Evolutionary conservation across 2,888 invertebrate species (phyloP), one percentile per base, ranked within the genome.

Genomic region (Trachelus tabidus): DNA sequence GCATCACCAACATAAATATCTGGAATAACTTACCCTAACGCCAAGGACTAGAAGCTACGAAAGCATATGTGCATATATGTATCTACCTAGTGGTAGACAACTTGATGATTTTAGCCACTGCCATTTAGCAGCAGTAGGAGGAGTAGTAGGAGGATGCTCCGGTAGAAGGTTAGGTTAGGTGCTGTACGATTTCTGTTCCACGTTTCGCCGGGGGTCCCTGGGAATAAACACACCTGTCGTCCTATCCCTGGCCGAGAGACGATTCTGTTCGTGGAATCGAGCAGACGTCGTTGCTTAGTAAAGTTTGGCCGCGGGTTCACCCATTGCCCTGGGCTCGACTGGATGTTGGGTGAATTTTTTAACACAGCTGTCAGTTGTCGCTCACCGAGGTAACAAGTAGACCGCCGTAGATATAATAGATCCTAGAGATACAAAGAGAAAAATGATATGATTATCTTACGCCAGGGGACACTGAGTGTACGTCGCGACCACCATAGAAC

Each of bases 131-230:
- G 56, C 15, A 40, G 40, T 15, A 40, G 69, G 69, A 69, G 71
- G 23, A 71, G 69, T 12, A 23, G 33, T 34, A 34, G 71, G 71
- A 31, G 71, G 33, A 71, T 71, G 71, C 34, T 31, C 33, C 71
- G 12, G 71, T 12, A 34, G 34, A 71, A 71, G 71, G 71, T 71
- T 71, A 75, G 83, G 83, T 83, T 83, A 82, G 85, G 83, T 83
- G 79, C 78, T 77, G 82, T 85, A 82, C 86, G 85, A 83, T 86
- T 84, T 82, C 81, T 83, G 86, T 88, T 87, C 86, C 86, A 85
- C 85, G 87, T 89, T 89, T 88, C 80, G 89, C 89, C 89, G 84
- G 90, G 89, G 85, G 86, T 88, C 85, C 85, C 89, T 90, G 90
- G 89, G 90, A 90, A 90, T 87, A 81, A 79, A 78, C 79, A 82